These are phyloP conservation scores for Tenthredo distinguenda DNA, from an alignment of 2,888 invertebrate species.

Conservation along the genomic window DNA sequence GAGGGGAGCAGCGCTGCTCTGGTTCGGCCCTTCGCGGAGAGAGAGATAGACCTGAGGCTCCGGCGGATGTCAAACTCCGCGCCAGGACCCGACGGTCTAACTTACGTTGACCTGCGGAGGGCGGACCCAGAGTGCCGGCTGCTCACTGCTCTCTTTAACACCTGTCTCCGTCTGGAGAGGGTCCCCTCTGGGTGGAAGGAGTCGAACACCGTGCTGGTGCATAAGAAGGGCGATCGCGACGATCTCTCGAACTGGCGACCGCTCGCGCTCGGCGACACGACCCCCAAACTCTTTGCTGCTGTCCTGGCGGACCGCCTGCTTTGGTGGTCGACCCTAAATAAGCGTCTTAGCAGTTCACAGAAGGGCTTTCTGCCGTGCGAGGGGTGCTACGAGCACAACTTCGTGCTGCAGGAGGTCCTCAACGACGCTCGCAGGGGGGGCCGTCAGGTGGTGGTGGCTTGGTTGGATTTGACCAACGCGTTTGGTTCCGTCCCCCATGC, in stretches of 20 bases:
- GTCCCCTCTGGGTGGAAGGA: conserved; percentile 57
- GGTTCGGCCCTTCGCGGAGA: conserved; percentile 20
- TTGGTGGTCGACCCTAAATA: conserved; percentile 57
- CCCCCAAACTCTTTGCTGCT: conserved; percentile 62
- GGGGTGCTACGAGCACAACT: conserved; percentile 69
- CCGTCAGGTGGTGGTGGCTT: too few species aligned
- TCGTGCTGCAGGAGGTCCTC: conserved; percentile 62
- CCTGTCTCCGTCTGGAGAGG: conserved; percentile 55
- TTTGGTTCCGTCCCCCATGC: too few species aligned
- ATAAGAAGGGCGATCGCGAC: conserved; percentile 56
- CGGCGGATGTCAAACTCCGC: neutral
- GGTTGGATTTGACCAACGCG: too few species aligned
- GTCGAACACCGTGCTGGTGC: conserved; percentile 54
- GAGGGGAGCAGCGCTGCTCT: conserved; percentile 22
- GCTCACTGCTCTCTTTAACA: conserved; percentile 57
- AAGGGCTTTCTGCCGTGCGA: conserved; percentile 70
- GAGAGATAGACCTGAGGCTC: conserved; percentile 21
- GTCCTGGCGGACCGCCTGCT: conserved; percentile 56
- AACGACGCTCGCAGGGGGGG: conserved; percentile 49
- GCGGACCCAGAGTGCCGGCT: conserved; percentile 57
- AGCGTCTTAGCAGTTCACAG: conserved; percentile 61
- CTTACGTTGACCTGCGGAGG: conserved; percentile 56
- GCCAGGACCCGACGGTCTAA: conserved; percentile 58
- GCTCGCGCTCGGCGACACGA: conserved; percentile 64
- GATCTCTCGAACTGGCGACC: conserved; percentile 68